These are phyloP conservation scores for Allygus modestus DNA, from an alignment of 2,888 invertebrate species.

Conservation along the genomic window DNA sequence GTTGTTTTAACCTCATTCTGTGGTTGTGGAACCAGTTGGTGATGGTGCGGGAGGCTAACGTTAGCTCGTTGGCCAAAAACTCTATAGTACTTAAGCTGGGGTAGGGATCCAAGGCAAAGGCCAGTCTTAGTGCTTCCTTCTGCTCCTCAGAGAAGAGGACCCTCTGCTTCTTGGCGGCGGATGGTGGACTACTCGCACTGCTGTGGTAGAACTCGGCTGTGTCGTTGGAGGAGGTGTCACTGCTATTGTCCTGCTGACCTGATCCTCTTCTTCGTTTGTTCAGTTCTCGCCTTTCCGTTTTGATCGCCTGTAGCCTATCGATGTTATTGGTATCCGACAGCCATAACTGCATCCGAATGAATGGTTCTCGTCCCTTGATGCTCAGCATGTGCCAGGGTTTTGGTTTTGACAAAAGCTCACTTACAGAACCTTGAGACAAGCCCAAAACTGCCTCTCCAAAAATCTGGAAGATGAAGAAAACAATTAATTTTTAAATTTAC, in stretches of 20 bases:
- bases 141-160: slow-evolving; percentile 99
- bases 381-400: slow-evolving; percentile 99
- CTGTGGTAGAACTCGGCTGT: slow-evolving; percentile 93
- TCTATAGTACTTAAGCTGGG: slow-evolving; percentile 98
- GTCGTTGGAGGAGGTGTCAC: slow-evolving; percentile 92
- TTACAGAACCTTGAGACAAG: slow-evolving; percentile 97
- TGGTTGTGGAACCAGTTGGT: slow-evolving; percentile 99
- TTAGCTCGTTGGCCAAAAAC: slow-evolving; percentile 94
- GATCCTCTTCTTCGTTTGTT: slow-evolving; percentile 93
- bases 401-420: slow-evolving; percentile 97
- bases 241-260: slow-evolving; percentile 90
- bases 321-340: slow-evolving; percentile 96
- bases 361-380: slow-evolving; percentile 97
- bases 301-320: slow-evolving; percentile 93
- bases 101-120: slow-evolving; percentile 97
- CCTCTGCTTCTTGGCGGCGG: slow-evolving; percentile 96
- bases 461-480: slow-evolving; percentile 77
- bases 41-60: slow-evolving; percentile 95
- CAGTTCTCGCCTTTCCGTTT: slow-evolving; percentile 94
- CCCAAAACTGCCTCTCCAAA: slow-evolving; percentile 99
- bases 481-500: not conserved
- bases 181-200: slow-evolving; percentile 89
- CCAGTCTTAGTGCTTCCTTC: slow-evolving; percentile 95
- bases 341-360: slow-evolving; percentile 98
- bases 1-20: slow-evolving; percentile 97